A percentile compares a stretch with the other conserved stretches of the same genome.
Conservation (phyloP, 2,888 invertebrate genomes). For the Andrena fulva region DNA sequence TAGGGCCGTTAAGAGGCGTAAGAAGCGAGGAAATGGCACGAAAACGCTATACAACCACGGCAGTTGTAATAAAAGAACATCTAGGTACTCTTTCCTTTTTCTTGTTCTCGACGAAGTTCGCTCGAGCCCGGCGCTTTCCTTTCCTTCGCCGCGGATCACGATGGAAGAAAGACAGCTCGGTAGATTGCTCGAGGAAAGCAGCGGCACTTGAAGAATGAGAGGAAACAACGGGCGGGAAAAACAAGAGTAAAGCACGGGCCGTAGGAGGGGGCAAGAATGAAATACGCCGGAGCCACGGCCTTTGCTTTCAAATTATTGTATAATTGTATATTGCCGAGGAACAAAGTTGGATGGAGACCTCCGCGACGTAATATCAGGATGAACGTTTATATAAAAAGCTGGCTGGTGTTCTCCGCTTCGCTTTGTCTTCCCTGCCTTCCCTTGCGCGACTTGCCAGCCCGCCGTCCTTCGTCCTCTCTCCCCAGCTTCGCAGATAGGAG, state of each 20-base stretch:
- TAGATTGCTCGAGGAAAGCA: conserved; percentile 31
- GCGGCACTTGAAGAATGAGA: conserved; percentile 50
- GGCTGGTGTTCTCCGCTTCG: conserved; percentile 28
- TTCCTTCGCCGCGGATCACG: not conserved
- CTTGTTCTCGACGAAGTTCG: conserved; percentile 30
- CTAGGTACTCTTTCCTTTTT: conserved; percentile 1
- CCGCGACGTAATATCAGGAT: conserved; percentile 78
- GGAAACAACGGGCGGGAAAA: conserved; percentile 46
- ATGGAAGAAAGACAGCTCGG: not conserved
- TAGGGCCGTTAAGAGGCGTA: conserved; percentile 40
- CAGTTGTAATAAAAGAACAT: conserved; percentile 34
- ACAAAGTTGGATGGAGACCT: conserved; percentile 74
- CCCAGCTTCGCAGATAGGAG: conserved; percentile 5
- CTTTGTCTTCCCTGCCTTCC: conserved; percentile 45
- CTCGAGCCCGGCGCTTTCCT: not conserved
- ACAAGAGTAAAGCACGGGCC: conserved; percentile 39
- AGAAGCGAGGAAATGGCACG: conserved; percentile 45
- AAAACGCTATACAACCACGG: conserved; percentile 41
- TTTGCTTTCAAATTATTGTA: conserved; percentile 80
- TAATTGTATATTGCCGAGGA: conserved; percentile 80
- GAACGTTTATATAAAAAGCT: conserved; percentile 75
- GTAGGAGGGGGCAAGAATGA: conserved; percentile 62
- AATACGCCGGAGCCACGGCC: conserved; percentile 66
- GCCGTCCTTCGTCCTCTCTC: conserved; percentile 3
- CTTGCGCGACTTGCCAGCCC: conserved; percentile 34